Base-by-base conservation (phyloP, 2,888 invertebrate species). In the Ischnura elegans region DNA sequence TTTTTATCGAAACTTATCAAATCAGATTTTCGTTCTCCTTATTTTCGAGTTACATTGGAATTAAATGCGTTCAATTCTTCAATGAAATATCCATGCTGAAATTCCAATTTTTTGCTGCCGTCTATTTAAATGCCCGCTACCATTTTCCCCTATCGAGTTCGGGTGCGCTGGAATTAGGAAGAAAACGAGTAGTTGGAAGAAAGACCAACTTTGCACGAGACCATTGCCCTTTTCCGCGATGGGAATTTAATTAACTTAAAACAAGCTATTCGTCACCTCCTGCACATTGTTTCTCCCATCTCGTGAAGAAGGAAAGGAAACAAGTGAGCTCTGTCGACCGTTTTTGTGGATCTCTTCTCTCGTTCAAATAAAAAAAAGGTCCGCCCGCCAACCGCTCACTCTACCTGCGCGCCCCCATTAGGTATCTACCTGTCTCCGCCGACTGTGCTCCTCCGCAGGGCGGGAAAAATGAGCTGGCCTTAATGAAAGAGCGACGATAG, bases 211-310 rank as follows among this genome's bases (percentile, higher is more conserved):
- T 0, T 0, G 43, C 43, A 43, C n/a, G n/a, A n/a, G n/a, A n/a
- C n/a, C 3, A 16, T 19, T 21, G 19, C n/a, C 36, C 36, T 36
- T 36, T 36, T 13, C n/a, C 45, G 43, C 13, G n/a, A 86, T 43
- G 16, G 45, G 25, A 25, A 46, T 86, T 86, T 86, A 86, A 86
- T 86, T 86, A 86, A 86, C 86, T 86, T 86, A 86, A 76, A 86
- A 86, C 86, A n/a, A 45, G 86, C 46, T 25, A 86, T 86, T 86
- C 86, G 45, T 86, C 86, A 45, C 45, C 76, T 36, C 76, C 76
- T 36, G 25, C 51, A 51, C 76, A 36, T 76, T 13, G 2, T 10
- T 25, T 36, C 36, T 16, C 13, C 76, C 36, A 2, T 16, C 36
- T n/a, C 76, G 2, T 76, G 36, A 29, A 76, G 29, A 76, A 36